Base-by-base conservation (phyloP, 2,113 vertebrate species). In the Garra rufa region DNA sequence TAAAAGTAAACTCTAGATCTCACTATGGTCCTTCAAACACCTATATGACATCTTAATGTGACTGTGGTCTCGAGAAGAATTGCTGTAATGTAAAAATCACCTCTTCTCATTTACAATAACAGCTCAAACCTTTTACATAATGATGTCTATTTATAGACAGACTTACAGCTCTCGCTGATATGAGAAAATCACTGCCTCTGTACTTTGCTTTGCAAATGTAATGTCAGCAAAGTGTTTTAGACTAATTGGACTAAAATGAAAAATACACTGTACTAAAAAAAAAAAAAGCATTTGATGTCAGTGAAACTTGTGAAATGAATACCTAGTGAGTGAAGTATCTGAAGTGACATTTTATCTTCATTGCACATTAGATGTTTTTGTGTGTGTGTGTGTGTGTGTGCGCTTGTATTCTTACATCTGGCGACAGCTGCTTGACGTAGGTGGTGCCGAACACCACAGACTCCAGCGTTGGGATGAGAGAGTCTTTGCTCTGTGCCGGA, bases 381-480 rank as follows among this genome's bases (percentile, higher is more conserved):
- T n/a, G n/a, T n/a, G n/a, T n/a, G n/a, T n/a, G n/a, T 59, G 17
- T 44, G 61, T 21, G 43, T 41, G 26, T 13, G 13, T 44, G 10
- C 5, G 69, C 57, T 2, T 2, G 9, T 24, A 3, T n/a, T 85
- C 97, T 97, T 97, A 99, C 98, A 76, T 99, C 98, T 90, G 96
- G 90, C 59, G 97, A 98, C 78, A 98, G 92, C 90, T 99, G 97
- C 89, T 97, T 99, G 86, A 96, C 95, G 87, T 98, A 98, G 93
- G 90, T 96, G 93, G 93, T 95, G 90, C 98, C 97, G 87, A 99
- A 99, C 91, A 99, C 97, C 88, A 99, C 97, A 17, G 93, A 97
- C 94, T 99, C 98, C 88, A 99, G 94, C 80, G 96, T 92, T 76
- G 97, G 98, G 92, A 99, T 96, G 89, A 96, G 88, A 7, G 97